Conservation (phyloP, 2,113 vertebrate species). For the Corynorhinus townsendii region DNA sequence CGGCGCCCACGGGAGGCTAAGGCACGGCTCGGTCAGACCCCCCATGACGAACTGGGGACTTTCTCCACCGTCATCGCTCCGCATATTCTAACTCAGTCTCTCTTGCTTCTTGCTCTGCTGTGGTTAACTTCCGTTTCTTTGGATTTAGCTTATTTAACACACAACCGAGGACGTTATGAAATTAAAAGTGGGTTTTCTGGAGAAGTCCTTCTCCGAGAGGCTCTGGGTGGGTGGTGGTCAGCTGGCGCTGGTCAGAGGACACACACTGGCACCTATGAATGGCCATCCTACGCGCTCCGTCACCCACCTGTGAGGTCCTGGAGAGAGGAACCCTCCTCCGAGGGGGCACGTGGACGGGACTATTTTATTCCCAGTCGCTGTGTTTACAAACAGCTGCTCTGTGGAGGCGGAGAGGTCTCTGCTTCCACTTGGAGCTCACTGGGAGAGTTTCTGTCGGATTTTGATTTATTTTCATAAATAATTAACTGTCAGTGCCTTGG, state of each 20-base stretch:
- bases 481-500: not conserved
- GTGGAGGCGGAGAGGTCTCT: not conserved
- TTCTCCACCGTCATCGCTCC: not conserved
- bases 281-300: not conserved
- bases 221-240: not conserved
- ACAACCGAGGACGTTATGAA: not conserved
- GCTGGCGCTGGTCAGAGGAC: not conserved
- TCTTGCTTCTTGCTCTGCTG: not conserved
- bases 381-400: not conserved
- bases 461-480: constrained; percentile 5
- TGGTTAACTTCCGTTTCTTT: not conserved
- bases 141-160: not conserved
- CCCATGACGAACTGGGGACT: not conserved
- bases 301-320: not conserved
- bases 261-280: not conserved
- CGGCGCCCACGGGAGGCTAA: not conserved
- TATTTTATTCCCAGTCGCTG: not conserved
- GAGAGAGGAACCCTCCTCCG: too few relatives aligned
- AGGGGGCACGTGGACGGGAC: not conserved
- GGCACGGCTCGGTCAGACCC: not conserved
- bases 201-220: not conserved
- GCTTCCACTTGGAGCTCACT: not conserved
- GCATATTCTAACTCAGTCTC: not conserved
- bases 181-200: not conserved
- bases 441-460: not conserved